Conservation (phyloP, 1,140 invertebrate genomes). For the Brachionus paranguensis region DNA sequence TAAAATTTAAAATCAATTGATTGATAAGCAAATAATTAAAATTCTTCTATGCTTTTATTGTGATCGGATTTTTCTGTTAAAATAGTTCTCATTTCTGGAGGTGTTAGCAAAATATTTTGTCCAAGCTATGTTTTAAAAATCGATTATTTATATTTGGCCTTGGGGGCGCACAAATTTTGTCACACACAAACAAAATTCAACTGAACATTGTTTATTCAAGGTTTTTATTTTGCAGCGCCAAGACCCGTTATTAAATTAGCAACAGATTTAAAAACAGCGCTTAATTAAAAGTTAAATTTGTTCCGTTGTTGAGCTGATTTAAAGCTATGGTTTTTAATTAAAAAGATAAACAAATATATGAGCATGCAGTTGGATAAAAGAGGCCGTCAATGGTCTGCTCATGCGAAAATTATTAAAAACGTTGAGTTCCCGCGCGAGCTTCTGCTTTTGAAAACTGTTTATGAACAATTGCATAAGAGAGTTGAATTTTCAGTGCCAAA, state of each 20-base stretch:
- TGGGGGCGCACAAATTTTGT: background rate
- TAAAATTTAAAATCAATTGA: background rate
- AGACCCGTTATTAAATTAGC: constrained; percentile 7
- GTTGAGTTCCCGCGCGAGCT: background rate
- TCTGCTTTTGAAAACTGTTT: background rate
- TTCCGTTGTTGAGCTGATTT: constrained; percentile 2
- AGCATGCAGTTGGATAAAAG: background rate
- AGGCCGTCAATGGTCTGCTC: background rate
- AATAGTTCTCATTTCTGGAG: constrained; percentile 1
- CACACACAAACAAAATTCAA: background rate
- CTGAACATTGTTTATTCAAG: background rate
- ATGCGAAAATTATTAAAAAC: background rate
- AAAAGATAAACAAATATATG: constrained; percentile 35
- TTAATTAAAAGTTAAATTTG: constrained; percentile 26
- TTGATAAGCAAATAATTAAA: constrained; percentile 39
- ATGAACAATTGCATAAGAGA: background rate
- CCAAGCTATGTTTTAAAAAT: background rate
- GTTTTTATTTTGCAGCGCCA: background rate
- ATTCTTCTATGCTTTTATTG: background rate
- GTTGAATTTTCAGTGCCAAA: background rate
- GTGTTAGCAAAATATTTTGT: constrained; percentile 16
- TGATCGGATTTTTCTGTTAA: background rate
- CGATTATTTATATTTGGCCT: background rate
- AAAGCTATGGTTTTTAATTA: constrained; percentile 10
- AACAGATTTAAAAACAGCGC: constrained; percentile 22